Base-by-base conservation (phyloP, 1,140 invertebrate species). In the Drosophila oshimai region DNA sequence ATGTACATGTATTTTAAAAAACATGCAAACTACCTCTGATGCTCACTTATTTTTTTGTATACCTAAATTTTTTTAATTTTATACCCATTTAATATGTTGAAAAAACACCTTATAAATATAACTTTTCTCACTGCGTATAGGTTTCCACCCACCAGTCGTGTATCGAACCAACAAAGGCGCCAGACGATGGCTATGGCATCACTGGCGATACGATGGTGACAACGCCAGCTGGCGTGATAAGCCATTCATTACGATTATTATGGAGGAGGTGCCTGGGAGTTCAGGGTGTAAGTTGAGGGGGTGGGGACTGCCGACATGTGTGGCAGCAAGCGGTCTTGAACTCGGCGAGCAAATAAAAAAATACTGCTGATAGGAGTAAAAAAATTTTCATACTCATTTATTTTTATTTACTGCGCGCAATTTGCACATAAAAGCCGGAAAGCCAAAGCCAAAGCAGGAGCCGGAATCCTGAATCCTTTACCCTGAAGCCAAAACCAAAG, bases 221-320 rank as follows among this genome's bases (percentile, higher is more conserved):
- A 87, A 88, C 79, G 81, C 77, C 81, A 87, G 83, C 81, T 87
- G 81, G 81, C 81, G 83, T 87, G 81, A 87, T 87, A 87, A 87
- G 81, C 81, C 81, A 87, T 87, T 87, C 81, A 87, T 87, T 87
- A 87, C 81, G 81, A 87, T 87, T 87, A 87, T 87, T 87, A 87
- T 67, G 54, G 61, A 42, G 72, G 34, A 49, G 47, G 61, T 61
- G 33, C 12, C 67, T 22, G 22, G 36, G 13, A 6, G 41, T 12
- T 3, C 31, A 15, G 47, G 69, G 34, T 13, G n/a, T n/a, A n/a
- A n/a, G 49, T 29, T 17, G 18, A 33, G 47, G 4, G 12, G 17
- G 13, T n/a, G 41, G 15, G 31, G n/a, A 12, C 1, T 3, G 20
- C 6, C 33, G 34, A 61, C 69, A 68, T 57, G 37, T 60, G 62